phyloP scores from a whole-genome alignment of 2,797 vertebrate genomes.

The Sciurus vulgaris region DNA sequence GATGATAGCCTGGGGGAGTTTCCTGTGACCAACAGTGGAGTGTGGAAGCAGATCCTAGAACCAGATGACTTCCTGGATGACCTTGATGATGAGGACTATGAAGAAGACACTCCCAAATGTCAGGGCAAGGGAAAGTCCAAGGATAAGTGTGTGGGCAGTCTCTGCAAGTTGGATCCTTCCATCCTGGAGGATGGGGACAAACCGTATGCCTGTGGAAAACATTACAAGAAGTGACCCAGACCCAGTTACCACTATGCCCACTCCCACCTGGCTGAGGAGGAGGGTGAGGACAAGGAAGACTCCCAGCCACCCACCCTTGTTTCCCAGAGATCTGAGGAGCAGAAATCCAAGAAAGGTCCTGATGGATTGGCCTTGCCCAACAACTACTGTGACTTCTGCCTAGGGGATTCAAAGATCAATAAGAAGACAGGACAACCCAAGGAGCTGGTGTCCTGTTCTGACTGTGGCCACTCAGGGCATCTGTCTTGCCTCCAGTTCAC shows the following conservation, averaged over 20 bases:
- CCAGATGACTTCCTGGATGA: slow-evolving; percentile 97
- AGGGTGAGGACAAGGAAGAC: slow-evolving; percentile 96
- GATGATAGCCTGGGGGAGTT: slow-evolving; percentile 94
- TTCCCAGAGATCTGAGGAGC: slow-evolving; percentile 91
- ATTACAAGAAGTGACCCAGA: slow-evolving; percentile 97
- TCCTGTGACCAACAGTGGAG: slow-evolving; percentile 91
- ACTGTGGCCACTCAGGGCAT: slow-evolving; percentile 97
- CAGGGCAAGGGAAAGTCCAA: slow-evolving; percentile 97
- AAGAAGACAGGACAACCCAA: slow-evolving; percentile 97
- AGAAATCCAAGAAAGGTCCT: slow-evolving; percentile 96
- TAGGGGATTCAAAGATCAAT: slow-evolving; percentile 96
- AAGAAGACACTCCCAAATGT: slow-evolving; percentile 97
- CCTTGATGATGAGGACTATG: slow-evolving; percentile 97
- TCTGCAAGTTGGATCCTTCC: slow-evolving; percentile 94
- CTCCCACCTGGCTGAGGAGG: slow-evolving; percentile 97
- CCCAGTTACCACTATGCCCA: slow-evolving; percentile 98
- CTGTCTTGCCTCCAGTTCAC: slow-evolving; percentile 99
- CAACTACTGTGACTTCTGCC: slow-evolving; percentile 97
- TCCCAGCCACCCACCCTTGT: slow-evolving; percentile 91
- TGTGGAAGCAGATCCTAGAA: slow-evolving; percentile 95
- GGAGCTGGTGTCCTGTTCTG: slow-evolving; percentile 97
- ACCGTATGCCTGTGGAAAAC: slow-evolving; percentile 96
- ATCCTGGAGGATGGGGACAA: slow-evolving; percentile 96
- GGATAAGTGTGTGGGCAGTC: slow-evolving; percentile 94
- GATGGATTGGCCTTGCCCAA: slow-evolving; percentile 96